Evolutionary conservation across 1,140 invertebrate genomes (phyloP).

Genomic region (Mya arenaria): DNA sequence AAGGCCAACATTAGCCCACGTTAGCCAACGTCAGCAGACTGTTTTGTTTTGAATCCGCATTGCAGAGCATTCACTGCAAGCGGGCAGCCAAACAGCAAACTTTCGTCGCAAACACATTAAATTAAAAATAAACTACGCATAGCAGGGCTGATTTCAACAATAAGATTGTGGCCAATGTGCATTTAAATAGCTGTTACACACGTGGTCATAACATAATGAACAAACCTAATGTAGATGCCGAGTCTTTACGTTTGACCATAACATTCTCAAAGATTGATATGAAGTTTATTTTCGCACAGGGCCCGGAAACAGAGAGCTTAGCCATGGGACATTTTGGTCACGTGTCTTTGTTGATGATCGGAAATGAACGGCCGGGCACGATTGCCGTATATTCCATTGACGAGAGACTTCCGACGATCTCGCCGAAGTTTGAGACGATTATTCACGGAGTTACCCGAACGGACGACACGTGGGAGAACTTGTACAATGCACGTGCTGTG

Average conservation of each 20-base stretch:
- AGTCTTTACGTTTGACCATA: not conserved
- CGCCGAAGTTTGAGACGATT: slow-evolving; percentile 49
- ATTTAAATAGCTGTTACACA: too few relatives aligned
- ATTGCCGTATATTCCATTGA: slow-evolving; percentile 63
- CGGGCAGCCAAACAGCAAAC: too few relatives aligned
- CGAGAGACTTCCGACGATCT: not conserved
- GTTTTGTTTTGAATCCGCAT: too few relatives aligned
- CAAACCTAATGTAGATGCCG: too few relatives aligned
- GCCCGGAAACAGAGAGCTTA: slow-evolving; percentile 62
- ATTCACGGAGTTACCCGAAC: slow-evolving; percentile 8
- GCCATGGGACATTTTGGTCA: slow-evolving; percentile 48
- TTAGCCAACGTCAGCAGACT: too few relatives aligned
- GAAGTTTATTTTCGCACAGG: slow-evolving; percentile 38
- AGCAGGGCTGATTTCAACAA: too few relatives aligned
- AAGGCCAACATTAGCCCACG: too few relatives aligned
- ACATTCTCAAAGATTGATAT: not conserved
- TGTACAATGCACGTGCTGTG: slow-evolving; percentile 44
- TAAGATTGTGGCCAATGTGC: too few relatives aligned
- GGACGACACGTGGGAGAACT: slow-evolving; percentile 46
- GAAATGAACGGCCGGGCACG: slow-evolving; percentile 60
- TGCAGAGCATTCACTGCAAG: too few relatives aligned
- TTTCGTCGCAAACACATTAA: too few relatives aligned
- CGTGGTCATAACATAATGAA: too few relatives aligned
- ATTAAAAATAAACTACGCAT: too few relatives aligned
- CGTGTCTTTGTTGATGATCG: slow-evolving; percentile 56